These are phyloP conservation scores for Samia ricini DNA, from an alignment of 1,140 invertebrate genomes.

Conservation along the genomic window DNA sequence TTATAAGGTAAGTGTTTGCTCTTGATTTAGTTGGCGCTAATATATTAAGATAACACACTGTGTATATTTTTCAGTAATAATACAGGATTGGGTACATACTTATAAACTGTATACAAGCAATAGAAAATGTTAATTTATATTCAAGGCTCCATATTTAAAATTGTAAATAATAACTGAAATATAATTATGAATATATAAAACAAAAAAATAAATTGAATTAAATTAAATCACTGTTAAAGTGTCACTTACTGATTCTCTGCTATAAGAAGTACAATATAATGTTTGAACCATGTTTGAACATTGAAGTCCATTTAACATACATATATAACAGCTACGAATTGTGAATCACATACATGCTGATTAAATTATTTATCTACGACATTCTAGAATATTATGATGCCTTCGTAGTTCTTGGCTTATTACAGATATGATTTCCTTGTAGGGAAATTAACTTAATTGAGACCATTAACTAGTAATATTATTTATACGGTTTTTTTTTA, in stretches of 20 bases:
- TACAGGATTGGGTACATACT: background rate
- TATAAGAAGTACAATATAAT: too few species aligned
- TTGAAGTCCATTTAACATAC: background rate
- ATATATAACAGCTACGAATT: background rate
- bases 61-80: background rate
- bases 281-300: too few species aligned
- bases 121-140: background rate
- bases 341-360: background rate
- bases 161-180: too few species aligned
- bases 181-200: too few species aligned
- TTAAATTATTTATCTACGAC: background rate
- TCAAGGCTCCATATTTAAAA: background rate
- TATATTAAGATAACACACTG: background rate
- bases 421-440: background rate
- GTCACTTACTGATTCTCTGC: too few species aligned
- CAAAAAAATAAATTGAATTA: too few species aligned
- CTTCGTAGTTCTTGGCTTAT: background rate
- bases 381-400: background rate
- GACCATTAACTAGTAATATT: background rate
- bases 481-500: background rate
- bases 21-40: slow-evolving; percentile 1
- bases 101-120: background rate
- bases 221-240: too few species aligned
- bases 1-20: background rate
- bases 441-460: background rate